Evolutionary conservation across 35 echinoderm and acorn worm species (phyloP).

Genomic region (Heliocidaris erythrogramma): DNA sequence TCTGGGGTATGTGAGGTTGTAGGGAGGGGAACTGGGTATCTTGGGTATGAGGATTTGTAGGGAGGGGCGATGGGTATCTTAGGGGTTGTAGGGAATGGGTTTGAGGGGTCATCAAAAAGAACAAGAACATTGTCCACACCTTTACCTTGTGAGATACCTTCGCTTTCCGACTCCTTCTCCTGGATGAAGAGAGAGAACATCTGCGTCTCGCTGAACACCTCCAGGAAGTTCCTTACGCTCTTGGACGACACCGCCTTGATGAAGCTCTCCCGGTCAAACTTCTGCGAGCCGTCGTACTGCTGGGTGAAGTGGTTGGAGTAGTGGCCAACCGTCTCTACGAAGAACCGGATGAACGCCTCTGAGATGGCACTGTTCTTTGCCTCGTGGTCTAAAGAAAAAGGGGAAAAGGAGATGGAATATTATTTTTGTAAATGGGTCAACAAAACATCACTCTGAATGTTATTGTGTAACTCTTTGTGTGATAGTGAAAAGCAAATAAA

Average conservation of each 20-base stretch:
- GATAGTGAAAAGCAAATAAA: background rate
- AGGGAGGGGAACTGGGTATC: background rate
- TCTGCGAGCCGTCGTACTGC: constrained; percentile 59
- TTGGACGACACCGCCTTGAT: constrained; percentile 71
- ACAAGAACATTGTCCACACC: background rate
- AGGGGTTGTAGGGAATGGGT: background rate
- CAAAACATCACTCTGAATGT: background rate
- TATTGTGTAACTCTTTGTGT: background rate
- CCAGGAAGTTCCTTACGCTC: constrained; percentile 82
- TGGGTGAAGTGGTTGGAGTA: constrained; percentile 84
- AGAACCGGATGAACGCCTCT: constrained; percentile 88
- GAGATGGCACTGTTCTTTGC: constrained; percentile 70
- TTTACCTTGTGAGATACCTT: constrained; percentile 82
- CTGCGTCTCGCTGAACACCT: constrained; percentile 93
- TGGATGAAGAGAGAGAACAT: constrained; percentile 99
- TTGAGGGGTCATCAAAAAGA: background rate
- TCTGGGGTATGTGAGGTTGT: too few relatives aligned
- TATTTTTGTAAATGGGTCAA: background rate
- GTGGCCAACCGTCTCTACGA: constrained; percentile 89
- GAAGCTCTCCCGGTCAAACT: constrained; percentile 88
- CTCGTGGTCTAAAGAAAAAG: constrained; percentile 66
- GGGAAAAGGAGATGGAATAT: background rate
- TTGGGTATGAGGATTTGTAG: background rate
- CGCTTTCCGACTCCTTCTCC: constrained; percentile 88
- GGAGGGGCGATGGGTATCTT: background rate